Conservation (phyloP, 2,113 vertebrate species). For the Lagopus leucura region DNA sequence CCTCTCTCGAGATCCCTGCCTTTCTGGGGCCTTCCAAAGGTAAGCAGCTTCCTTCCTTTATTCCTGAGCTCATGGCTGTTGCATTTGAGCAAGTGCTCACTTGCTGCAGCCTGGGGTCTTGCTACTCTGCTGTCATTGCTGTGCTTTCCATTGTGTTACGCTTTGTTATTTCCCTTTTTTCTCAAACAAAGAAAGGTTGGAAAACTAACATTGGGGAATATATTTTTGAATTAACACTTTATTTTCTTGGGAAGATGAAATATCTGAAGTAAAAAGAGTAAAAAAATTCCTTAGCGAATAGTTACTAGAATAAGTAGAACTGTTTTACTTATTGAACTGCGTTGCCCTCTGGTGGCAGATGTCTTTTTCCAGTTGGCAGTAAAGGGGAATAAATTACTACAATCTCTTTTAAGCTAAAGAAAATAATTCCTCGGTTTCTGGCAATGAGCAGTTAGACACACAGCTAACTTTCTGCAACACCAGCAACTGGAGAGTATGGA, state of each 20-base stretch:
- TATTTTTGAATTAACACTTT: background rate
- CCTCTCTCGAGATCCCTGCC: no score
- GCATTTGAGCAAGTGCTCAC: no score
- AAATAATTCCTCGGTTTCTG: background rate
- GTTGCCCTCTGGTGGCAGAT: conserved; percentile 71
- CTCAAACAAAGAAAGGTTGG: background rate
- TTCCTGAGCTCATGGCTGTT: no score
- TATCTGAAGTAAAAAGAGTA: background rate
- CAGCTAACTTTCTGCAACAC: background rate
- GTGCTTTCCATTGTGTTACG: background rate
- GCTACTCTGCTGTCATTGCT: no score
- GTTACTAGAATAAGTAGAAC: background rate
- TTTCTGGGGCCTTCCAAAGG: no score
- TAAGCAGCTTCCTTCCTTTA: no score
- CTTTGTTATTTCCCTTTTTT: background rate
- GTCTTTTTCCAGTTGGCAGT: rapidly evolving
- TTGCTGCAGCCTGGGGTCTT: no score
- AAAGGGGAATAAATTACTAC: background rate
- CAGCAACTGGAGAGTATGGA: background rate
- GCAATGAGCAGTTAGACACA: background rate
- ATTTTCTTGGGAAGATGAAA: background rate
- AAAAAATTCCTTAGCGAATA: background rate
- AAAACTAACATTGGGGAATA: background rate
- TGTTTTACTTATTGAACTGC: conserved; percentile 5
- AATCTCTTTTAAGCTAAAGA: background rate